phyloP scores from a whole-genome alignment of 2,797 vertebrate species.

The Betta splendens region DNA sequence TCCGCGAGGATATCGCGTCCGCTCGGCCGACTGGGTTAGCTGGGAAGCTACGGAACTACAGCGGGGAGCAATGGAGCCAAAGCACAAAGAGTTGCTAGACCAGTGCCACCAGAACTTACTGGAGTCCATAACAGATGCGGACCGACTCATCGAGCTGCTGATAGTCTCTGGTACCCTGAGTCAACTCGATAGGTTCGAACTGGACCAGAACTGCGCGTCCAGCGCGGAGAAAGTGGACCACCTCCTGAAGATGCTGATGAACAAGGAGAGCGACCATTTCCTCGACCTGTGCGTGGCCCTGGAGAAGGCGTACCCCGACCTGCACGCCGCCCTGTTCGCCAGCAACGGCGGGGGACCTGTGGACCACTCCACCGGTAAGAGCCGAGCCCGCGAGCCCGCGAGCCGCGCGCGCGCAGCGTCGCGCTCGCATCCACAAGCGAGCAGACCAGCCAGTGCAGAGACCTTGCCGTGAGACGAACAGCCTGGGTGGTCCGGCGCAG shows the following conservation, averaged over 20 bases:
- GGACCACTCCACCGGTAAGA: constrained; percentile 83
- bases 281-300: constrained; percentile 94
- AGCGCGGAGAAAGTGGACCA: constrained; percentile 91
- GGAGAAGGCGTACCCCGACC: constrained; percentile 96
- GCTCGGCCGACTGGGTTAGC: constrained; percentile 74
- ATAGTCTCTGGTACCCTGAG: constrained; percentile 89
- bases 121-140: constrained; percentile 93
- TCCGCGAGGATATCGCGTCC: constrained; percentile 63
- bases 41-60: constrained; percentile 81
- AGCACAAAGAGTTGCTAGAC: constrained; percentile 95
- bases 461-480: constrained; percentile 16
- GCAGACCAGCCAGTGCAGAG: constrained; percentile 7
- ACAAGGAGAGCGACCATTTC: constrained; percentile 96
- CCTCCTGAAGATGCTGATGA: constrained; percentile 93
- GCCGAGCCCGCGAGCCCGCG: not conserved
- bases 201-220: constrained; percentile 88
- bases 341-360: constrained; percentile 86
- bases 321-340: constrained; percentile 88
- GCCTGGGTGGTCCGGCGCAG: constrained; percentile 66
- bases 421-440: not conserved
- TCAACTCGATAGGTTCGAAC: constrained; percentile 87
- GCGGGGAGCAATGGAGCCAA: constrained; percentile 90
- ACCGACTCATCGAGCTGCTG: constrained; percentile 90
- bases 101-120: constrained; percentile 95
- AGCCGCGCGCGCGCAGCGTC: too few relatives aligned